Percentiles rank a stretch among this genome's conserved stretches.
These are phyloP conservation scores for Lasioglossum pauxillum DNA, from an alignment of 2,888 invertebrate species.

Conservation along the genomic window DNA sequence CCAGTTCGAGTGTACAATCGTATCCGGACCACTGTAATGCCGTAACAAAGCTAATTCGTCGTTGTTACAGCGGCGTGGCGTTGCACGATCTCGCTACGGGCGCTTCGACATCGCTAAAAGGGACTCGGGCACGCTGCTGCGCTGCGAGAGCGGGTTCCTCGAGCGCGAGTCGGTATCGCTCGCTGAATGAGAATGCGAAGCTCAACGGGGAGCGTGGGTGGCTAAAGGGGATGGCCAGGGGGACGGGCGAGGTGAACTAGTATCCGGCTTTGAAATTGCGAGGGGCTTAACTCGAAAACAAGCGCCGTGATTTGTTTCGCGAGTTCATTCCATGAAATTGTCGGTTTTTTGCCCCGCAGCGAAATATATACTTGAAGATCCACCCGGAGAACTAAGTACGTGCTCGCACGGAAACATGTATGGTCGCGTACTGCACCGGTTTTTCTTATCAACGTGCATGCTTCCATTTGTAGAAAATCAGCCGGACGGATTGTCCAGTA, in stretches of 20 bases:
- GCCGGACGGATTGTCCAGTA: not conserved
- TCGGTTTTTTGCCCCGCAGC: conserved; percentile 32
- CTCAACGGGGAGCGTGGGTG: conserved; percentile 13
- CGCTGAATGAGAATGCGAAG: conserved; percentile 59
- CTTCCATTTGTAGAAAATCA: not conserved
- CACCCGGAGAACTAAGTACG: not conserved
- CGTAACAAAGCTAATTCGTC: conserved; percentile 76
- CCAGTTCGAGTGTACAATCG: conserved; percentile 54
- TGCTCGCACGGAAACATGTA: not conserved
- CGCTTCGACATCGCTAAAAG: conserved; percentile 54
- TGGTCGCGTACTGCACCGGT: not conserved
- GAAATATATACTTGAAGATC: conserved; percentile 43
- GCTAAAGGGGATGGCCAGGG: not conserved
- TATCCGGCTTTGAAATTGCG: conserved; percentile 61
- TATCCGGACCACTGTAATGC: conserved; percentile 63
- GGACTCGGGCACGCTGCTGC: not conserved
- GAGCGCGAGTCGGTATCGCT: conserved; percentile 41
- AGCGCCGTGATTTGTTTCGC: conserved; percentile 55
- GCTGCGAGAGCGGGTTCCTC: conserved; percentile 24
- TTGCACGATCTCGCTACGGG: conserved; percentile 62
- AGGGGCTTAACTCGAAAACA: conserved; percentile 63
- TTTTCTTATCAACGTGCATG: not conserved
- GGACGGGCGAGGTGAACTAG: conserved; percentile 39
- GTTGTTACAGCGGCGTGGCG: conserved; percentile 63
- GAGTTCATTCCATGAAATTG: conserved; percentile 43